phyloP scores from a whole-genome alignment of 2,113 vertebrate species.

The Verasper variegatus region DNA sequence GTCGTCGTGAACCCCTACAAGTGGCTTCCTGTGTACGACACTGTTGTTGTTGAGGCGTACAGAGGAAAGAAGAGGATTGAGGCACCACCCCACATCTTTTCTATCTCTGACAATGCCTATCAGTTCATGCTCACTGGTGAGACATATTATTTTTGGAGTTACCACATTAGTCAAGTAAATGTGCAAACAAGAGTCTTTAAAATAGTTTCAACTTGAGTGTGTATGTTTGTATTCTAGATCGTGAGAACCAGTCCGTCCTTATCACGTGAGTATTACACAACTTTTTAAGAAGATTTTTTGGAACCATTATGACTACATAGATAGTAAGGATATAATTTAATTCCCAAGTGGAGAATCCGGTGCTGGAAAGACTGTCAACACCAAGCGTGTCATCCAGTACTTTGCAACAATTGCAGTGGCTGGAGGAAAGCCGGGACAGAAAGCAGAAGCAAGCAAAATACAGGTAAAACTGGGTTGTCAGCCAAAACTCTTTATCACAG shows the following conservation, averaged over 20 bases:
- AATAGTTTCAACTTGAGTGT: background rate
- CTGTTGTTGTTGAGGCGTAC: background rate
- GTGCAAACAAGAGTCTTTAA: background rate
- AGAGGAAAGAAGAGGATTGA: constrained; percentile 38
- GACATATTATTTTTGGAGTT: background rate
- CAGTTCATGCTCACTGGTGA: constrained; percentile 34
- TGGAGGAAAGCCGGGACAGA: constrained; percentile 67
- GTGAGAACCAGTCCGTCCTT: constrained; percentile 8
- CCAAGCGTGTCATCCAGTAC: constrained; percentile 95
- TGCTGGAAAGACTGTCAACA: constrained; percentile 97
- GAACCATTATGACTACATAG: background rate
- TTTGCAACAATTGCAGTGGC: constrained; percentile 94
- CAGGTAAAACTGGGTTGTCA: constrained; percentile 73
- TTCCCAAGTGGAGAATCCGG: constrained; percentile 89
- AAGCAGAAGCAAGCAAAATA: constrained; percentile 79
- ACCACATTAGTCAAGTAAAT: no score
- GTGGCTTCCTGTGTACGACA: constrained; percentile 33
- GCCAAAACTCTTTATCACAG: background rate
- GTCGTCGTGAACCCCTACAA: constrained; percentile 30
- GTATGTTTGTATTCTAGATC: constrained; percentile 1
- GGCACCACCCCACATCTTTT: constrained; percentile 38
- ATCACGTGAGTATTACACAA: constrained; percentile 11
- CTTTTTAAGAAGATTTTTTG: background rate
- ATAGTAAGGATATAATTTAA: background rate
- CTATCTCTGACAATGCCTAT: constrained; percentile 37